phyloP scores from a whole-genome alignment of 2,113 vertebrate genomes.

The Microcebus murinus region DNA sequence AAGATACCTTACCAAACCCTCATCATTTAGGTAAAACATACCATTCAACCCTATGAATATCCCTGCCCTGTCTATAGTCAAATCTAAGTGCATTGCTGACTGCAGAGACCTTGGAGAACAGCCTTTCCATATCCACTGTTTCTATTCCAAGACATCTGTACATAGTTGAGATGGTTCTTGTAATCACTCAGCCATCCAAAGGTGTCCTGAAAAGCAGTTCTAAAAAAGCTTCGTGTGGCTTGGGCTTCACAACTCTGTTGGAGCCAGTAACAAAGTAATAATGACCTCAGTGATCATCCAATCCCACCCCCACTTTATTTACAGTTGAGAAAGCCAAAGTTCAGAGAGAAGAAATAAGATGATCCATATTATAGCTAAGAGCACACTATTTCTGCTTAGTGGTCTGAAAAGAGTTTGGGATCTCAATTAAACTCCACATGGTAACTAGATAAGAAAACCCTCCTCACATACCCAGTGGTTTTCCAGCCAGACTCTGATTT shows the following conservation, averaged over 20 bases:
- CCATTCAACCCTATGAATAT: neutral
- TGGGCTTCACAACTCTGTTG: neutral
- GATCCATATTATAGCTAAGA: neutral
- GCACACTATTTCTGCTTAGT: neutral
- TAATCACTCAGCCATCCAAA: neutral
- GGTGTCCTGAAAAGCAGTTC: neutral
- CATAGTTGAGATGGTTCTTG: neutral
- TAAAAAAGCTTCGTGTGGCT: neutral
- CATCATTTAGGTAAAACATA: neutral
- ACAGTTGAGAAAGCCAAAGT: neutral
- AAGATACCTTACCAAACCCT: neutral
- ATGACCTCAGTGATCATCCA: neutral
- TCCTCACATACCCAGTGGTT: neutral
- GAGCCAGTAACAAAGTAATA: neutral
- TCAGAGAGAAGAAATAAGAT: neutral
- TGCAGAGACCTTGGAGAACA: neutral
- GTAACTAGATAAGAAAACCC: constrained; percentile 38
- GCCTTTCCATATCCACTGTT: neutral
- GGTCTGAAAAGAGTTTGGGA: neutral
- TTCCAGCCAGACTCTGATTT: neutral
- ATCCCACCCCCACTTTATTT: neutral
- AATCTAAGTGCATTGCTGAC: neutral
- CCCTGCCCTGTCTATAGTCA: neutral
- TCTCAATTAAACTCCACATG: neutral
- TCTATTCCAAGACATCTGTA: neutral